Base-by-base conservation (phyloP, 2,113 vertebrate genomes). In the Toxostoma redivivum region DNA sequence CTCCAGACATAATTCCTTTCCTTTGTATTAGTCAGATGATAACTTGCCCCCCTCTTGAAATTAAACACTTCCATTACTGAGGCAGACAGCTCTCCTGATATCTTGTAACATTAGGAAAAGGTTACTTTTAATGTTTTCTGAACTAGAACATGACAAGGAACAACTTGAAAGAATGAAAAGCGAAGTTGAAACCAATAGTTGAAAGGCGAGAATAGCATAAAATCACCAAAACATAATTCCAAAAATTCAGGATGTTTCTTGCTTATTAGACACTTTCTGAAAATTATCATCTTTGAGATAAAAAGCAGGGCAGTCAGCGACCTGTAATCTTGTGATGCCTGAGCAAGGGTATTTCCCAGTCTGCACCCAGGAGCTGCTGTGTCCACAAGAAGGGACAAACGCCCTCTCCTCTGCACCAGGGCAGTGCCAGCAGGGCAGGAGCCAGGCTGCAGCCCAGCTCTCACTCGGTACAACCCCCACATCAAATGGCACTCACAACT, bases 81-180 rank as follows among this genome's bases (percentile, higher is more conserved):
- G 42, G 66, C 82, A 90, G 73, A 85, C 85, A 95, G 81, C 62
- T 86, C 87, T 96, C 81, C 64, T 93, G 91, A 10, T 92, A 90
- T 28, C 81, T 86, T 90, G 62, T 81, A 93, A 83, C 82, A 71
- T 88, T 94, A 94, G 56, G 76, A 87, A 96, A 92, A 92, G 74
- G 93, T 96, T 92, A 93, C 25, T 95, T 93, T 86, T 90, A 81
- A 88, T 83, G 87, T 95, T 96, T 91, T 74, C 66, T 70, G 90
- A 88, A 77, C 72, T 83, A 60, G 30, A 88, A 86, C 79, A 77
- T 80, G 88, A 91, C 85, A 90, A 83, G 71, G 51, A 90, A 48
- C 92, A 90, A 67, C 79, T 51, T 47, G 54, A 50, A 87, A 91
- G 50, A 87, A 91, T 58, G 69, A 95, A 89, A 86, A 54, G 70